Conservation (phyloP, 2,888 invertebrate genomes). For the Nomada ferruginata region DNA sequence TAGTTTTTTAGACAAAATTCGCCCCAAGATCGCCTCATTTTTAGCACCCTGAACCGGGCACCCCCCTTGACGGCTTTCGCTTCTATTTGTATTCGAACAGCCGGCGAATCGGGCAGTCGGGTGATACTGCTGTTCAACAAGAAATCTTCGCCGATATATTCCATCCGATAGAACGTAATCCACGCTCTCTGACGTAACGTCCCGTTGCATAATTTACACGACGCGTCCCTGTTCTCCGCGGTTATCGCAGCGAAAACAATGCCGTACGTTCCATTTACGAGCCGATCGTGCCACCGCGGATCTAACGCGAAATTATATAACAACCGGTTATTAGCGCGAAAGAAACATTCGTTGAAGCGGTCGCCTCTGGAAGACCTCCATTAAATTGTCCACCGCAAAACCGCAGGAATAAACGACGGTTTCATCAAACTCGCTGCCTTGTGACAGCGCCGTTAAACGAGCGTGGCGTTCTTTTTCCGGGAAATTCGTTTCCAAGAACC, state of each 20-base stretch:
- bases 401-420: slow-evolving; percentile 29
- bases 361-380: slow-evolving; percentile 21
- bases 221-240: background rate
- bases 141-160: too few species aligned
- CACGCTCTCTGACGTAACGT: background rate
- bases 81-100: background rate
- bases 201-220: slow-evolving; percentile 21
- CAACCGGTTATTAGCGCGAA: slow-evolving; percentile 31
- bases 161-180: background rate
- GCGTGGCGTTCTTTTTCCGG: background rate
- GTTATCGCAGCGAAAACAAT: slow-evolving; percentile 16
- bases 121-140: too few species aligned
- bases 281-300: slow-evolving; percentile 7
- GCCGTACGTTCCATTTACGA: slow-evolving; percentile 42
- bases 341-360: slow-evolving; percentile 6
- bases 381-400: slow-evolving; percentile 27
- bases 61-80: too few species aligned
- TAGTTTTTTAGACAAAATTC: too few species aligned
- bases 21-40: too few species aligned
- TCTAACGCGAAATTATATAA: slow-evolving; percentile 14
- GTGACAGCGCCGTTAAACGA: slow-evolving; percentile 14
- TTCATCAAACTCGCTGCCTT: slow-evolving; percentile 27
- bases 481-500: slow-evolving; percentile 19
- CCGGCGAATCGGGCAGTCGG: background rate
- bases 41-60: too few species aligned